Percentiles rank a stretch among this genome's conserved stretches.
phyloP scores from a whole-genome alignment of 2,113 vertebrate genomes.

The Pipra filicauda region DNA sequence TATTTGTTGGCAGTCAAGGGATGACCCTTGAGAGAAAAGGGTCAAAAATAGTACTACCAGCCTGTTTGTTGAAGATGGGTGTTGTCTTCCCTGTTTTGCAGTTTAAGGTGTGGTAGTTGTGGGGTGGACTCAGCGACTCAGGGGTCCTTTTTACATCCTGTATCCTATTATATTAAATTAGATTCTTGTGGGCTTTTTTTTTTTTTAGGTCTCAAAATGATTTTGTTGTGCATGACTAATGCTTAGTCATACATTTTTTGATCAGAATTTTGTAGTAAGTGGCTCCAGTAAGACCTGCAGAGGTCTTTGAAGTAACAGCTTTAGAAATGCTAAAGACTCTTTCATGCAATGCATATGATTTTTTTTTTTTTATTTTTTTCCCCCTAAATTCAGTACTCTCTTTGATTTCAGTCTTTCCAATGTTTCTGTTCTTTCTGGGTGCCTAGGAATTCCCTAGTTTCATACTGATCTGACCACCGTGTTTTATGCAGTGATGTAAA shows the following conservation, averaged over 20 bases:
- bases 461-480: background rate
- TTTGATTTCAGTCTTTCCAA: background rate
- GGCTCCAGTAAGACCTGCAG: background rate
- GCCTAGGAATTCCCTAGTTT: background rate
- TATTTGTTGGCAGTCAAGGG: background rate
- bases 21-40: background rate
- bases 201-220: background rate
- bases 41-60: fast-evolving
- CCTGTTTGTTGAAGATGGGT: background rate
- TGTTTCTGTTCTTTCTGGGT: background rate
- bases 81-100: background rate
- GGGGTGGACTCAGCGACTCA: background rate
- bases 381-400: background rate
- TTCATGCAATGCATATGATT: background rate
- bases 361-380: too few species aligned
- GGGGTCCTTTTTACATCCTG: background rate
- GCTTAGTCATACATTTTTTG: background rate
- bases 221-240: background rate
- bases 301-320: background rate
- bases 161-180: background rate
- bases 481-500: background rate
- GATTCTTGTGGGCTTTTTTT: background rate
- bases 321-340: background rate
- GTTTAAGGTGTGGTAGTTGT: background rate
- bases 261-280: background rate